Evolutionary conservation across 2,797 vertebrate species (phyloP).

Genomic region (Sebastes minor): DNA sequence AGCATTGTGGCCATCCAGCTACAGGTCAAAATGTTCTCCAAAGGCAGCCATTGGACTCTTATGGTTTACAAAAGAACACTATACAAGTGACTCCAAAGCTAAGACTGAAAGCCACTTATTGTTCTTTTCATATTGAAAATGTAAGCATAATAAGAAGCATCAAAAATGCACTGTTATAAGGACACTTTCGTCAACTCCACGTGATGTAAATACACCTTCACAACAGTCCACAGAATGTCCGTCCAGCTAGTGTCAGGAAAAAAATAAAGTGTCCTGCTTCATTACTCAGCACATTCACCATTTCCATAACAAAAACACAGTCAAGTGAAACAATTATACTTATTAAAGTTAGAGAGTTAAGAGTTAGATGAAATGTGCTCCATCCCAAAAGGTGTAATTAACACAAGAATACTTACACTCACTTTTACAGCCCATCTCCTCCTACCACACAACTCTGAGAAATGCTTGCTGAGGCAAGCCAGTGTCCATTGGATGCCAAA

Average conservation of each 20-base stretch:
- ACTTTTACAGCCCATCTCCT: constrained; percentile 20
- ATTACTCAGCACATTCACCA: neutral
- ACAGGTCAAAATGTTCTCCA: neutral
- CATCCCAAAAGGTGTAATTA: neutral
- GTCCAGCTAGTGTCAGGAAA: neutral
- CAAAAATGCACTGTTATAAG: neutral
- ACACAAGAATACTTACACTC: constrained; percentile 53
- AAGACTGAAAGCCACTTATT: neutral
- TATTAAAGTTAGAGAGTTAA: neutral
- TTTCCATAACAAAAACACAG: neutral
- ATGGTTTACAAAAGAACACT: neutral
- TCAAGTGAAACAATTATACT: neutral
- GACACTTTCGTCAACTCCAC: neutral
- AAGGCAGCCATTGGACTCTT: neutral
- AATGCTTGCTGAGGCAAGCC: constrained; percentile 12
- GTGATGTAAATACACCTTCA: neutral
- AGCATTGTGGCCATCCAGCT: neutral
- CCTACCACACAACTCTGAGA: constrained; percentile 32
- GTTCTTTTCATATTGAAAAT: neutral
- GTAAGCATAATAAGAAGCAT: neutral
- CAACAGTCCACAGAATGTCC: neutral
- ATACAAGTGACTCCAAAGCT: neutral
- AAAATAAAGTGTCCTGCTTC: neutral
- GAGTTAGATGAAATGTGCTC: neutral
- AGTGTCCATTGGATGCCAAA: constrained; percentile 10